Conservation (phyloP, 2,888 invertebrate species). For the Griposia aprilina region DNA sequence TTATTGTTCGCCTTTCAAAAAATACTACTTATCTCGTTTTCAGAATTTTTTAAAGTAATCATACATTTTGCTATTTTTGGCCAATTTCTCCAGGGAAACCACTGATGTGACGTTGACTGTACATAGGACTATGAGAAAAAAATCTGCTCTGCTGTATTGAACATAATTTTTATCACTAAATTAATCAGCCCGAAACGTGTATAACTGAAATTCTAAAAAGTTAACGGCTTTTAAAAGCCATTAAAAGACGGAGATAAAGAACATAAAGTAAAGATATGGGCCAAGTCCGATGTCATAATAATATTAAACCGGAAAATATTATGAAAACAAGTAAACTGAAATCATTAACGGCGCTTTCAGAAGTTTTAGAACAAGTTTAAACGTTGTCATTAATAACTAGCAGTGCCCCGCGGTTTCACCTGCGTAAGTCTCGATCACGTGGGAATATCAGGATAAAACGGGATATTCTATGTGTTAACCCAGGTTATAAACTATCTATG, state of each 20-base stretch:
- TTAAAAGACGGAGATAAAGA: conserved; percentile 33
- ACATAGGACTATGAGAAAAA: neutral
- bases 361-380: neutral
- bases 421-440: too few species aligned
- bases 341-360: neutral
- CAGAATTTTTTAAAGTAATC: too few species aligned
- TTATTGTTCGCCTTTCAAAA: too few species aligned
- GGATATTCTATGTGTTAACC: too few species aligned
- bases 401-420: too few species aligned
- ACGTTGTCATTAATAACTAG: neutral
- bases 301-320: conserved; percentile 14
- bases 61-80: neutral
- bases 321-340: conserved; percentile 28
- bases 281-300: conserved; percentile 18
- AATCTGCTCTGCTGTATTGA: neutral
- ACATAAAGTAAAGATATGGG: conserved; percentile 26
- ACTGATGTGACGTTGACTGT: too few species aligned
- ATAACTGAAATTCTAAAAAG: conserved; percentile 14
- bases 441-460: too few species aligned
- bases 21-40: too few species aligned
- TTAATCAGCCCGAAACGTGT: neutral
- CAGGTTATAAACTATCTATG: too few species aligned
- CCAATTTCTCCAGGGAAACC: neutral
- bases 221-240: conserved; percentile 18
- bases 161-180: neutral